A percentile compares a stretch with the other conserved stretches of the same genome.
Evolutionary conservation across 2,797 vertebrate genomes (phyloP).

Genomic region (Lagocephalus sceleratus): DNA sequence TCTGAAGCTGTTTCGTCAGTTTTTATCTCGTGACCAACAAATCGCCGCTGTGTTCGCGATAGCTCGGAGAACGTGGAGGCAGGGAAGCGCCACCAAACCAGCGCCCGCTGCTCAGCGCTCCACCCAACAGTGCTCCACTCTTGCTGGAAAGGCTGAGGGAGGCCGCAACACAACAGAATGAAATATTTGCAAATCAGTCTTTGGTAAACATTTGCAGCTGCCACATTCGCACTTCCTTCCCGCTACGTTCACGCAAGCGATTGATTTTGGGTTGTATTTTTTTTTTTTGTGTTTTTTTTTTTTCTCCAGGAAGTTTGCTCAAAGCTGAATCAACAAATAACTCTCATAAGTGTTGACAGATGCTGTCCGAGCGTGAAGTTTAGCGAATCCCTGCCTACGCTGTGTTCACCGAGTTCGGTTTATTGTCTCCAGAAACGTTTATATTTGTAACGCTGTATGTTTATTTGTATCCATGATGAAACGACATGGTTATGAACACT

Average conservation of each 20-base stretch:
- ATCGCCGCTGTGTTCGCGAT: slow-evolving; percentile 42
- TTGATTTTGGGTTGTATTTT: slow-evolving; percentile 39
- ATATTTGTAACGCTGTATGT: slow-evolving; percentile 79
- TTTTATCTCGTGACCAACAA: slow-evolving; percentile 51
- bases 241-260: slow-evolving; percentile 50
- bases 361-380: slow-evolving; percentile 43
- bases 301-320: slow-evolving; percentile 26
- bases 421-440: slow-evolving; percentile 76
- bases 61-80: slow-evolving; percentile 55
- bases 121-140: too few relatives aligned
- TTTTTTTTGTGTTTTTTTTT: too few relatives aligned
- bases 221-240: slow-evolving; percentile 58
- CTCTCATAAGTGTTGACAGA: slow-evolving; percentile 52
- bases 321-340: slow-evolving; percentile 52
- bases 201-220: slow-evolving; percentile 65
- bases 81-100: slow-evolving; percentile 50
- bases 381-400: slow-evolving; percentile 70
- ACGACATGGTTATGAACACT: slow-evolving; percentile 61
- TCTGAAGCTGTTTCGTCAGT: slow-evolving; percentile 19
- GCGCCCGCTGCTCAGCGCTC: too few relatives aligned
- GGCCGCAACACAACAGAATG: slow-evolving; percentile 41
- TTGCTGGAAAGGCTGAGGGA: too few relatives aligned
- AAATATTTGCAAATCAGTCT: slow-evolving; percentile 62
- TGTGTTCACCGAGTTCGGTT: slow-evolving; percentile 55
- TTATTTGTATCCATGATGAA: slow-evolving; percentile 69